phyloP scores from a whole-genome alignment of 30 jellyfish, hydroid and myxozoan genomes.

The Chironex yamaguchii region DNA sequence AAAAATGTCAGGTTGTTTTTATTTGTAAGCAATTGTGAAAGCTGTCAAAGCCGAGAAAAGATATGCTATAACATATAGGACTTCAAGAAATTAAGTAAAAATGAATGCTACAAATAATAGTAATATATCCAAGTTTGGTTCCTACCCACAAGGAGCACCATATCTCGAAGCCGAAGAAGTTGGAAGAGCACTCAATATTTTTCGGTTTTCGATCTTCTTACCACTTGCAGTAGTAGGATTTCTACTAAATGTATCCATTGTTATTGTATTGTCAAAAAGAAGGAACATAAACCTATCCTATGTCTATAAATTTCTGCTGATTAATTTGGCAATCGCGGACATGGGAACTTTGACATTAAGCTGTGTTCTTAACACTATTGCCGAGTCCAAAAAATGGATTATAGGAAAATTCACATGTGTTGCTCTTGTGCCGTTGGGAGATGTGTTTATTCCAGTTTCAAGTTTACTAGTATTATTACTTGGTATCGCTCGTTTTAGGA shows the following conservation, averaged over 20 bases:
- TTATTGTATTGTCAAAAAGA: neutral
- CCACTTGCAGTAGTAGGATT: neutral
- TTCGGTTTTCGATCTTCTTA: neutral
- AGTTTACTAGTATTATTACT: neutral
- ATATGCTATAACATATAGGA: too few relatives aligned
- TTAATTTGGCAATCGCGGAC: neutral
- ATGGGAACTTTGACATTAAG: neutral
- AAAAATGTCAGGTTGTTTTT: too few relatives aligned
- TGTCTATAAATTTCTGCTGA: neutral
- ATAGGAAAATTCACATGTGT: neutral
- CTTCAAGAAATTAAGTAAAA: too few relatives aligned
- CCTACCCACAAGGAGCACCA: too few relatives aligned
- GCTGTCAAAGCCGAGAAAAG: too few relatives aligned
- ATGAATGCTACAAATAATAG: too few relatives aligned
- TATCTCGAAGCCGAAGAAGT: too few relatives aligned
- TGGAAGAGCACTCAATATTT: too few relatives aligned
- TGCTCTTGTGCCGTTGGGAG: neutral
- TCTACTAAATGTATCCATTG: neutral
- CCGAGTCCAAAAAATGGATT: neutral
- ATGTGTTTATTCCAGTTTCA: neutral
- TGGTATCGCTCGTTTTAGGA: neutral
- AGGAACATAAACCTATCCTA: neutral
- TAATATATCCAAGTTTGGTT: too few relatives aligned
- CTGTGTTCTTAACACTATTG: neutral
- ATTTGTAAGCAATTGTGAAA: too few relatives aligned